phyloP scores from a whole-genome alignment of 2,113 vertebrate genomes.

The Dolichotis patagonum region DNA sequence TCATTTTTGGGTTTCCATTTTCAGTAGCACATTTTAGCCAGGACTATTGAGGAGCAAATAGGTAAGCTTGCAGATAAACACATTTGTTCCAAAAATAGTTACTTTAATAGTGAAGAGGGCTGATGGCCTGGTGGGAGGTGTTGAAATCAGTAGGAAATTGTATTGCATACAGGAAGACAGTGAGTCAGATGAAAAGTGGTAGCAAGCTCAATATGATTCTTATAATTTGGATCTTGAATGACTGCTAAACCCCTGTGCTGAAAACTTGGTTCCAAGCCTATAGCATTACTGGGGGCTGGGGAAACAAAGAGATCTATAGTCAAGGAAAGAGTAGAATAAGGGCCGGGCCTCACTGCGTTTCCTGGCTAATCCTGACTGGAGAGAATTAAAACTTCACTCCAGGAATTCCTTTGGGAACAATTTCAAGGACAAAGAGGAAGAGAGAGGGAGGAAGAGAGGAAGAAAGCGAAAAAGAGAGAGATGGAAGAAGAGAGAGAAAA shows the following conservation, averaged over 20 bases:
- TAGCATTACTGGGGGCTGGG: background rate
- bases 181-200: background rate
- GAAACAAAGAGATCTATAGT: no score
- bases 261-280: background rate
- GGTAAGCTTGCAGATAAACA: background rate
- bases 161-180: background rate
- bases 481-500: no score
- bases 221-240: background rate
- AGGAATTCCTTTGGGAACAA: no score
- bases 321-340: no score
- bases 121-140: background rate
- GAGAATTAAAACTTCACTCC: no score
- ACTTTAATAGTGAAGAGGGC: background rate
- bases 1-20: background rate
- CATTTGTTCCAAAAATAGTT: background rate
- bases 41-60: background rate
- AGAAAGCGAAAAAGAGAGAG: no score
- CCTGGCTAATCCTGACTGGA: no score
- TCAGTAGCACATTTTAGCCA: background rate
- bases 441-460: no score
- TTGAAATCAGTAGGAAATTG: background rate
- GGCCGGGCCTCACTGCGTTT: no score
- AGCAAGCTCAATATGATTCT: background rate
- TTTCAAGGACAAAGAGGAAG: no score
- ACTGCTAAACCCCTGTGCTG: background rate